Conservation (phyloP, 2,888 invertebrate species). For the Antitype chi region DNA sequence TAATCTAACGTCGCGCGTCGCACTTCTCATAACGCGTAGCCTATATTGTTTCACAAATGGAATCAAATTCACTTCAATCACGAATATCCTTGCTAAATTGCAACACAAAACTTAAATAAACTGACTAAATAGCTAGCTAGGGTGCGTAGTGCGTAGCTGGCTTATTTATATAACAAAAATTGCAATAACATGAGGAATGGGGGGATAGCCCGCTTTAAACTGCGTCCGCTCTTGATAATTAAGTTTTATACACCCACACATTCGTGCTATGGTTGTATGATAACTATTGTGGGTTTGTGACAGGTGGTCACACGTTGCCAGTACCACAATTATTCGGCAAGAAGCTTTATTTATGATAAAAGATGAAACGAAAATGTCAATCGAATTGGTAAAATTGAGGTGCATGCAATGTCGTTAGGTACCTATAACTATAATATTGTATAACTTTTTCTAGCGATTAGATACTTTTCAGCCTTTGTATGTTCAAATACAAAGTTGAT, state of each 20-base stretch:
- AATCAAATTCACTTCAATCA: slow-evolving; percentile 7
- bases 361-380: slow-evolving; percentile 33
- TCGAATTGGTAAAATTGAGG: slow-evolving; percentile 8
- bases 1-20: neutral
- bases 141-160: slow-evolving; percentile 60
- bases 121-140: slow-evolving; percentile 59
- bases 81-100: slow-evolving; percentile 31
- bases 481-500: neutral
- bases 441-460: neutral
- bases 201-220: slow-evolving; percentile 76
- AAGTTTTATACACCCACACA: slow-evolving; percentile 70
- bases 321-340: slow-evolving; percentile 16
- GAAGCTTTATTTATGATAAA: slow-evolving; percentile 24
- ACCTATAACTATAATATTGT: neutral
- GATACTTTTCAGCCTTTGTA: neutral
- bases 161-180: slow-evolving; percentile 70
- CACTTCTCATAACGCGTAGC: neutral
- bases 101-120: slow-evolving; percentile 43
- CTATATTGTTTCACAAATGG: neutral
- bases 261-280: slow-evolving; percentile 34
- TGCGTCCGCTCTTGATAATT: slow-evolving; percentile 77
- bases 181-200: slow-evolving; percentile 57
- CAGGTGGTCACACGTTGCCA: slow-evolving; percentile 74
- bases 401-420: neutral
- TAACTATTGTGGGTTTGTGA: slow-evolving; percentile 59